phyloP scores from a whole-genome alignment of 2,113 vertebrate species.

The Psilopsiagon aymara region DNA sequence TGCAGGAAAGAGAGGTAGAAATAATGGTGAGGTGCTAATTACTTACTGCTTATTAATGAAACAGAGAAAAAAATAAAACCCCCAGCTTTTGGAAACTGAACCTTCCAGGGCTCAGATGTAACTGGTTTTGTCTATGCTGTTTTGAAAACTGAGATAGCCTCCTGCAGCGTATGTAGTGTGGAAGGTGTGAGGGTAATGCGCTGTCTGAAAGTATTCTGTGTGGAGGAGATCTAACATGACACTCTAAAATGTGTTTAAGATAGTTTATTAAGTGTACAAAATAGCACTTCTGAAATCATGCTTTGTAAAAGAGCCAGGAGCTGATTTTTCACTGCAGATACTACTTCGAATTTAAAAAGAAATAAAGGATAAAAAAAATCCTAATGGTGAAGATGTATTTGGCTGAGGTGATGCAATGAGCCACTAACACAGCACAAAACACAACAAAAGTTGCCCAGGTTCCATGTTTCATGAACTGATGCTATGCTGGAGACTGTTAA shows the following conservation, averaged over 20 bases:
- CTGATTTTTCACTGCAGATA: neutral
- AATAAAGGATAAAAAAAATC: neutral
- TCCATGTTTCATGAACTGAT: neutral
- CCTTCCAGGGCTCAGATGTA: neutral
- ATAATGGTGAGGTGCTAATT: neutral
- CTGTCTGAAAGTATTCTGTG: neutral
- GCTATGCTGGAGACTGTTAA: fast-evolving
- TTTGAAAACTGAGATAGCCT: neutral
- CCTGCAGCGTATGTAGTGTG: neutral
- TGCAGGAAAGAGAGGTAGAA: neutral
- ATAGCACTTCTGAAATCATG: neutral
- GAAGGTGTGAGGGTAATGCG: fast-evolving
- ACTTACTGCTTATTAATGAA: neutral
- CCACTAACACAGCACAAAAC: neutral
- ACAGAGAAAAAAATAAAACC: neutral
- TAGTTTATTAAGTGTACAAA: neutral
- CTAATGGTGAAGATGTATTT: neutral
- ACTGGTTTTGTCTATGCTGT: neutral
- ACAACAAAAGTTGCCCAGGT: neutral
- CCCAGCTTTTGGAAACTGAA: neutral
- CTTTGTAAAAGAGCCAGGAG: neutral
- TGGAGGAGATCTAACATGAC: neutral
- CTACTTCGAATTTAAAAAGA: neutral
- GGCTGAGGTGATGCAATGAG: neutral
- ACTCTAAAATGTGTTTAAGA: neutral